These are phyloP conservation scores for Drosophila prostipennis DNA, from an alignment of 2,888 invertebrate species.

Conservation along the genomic window DNA sequence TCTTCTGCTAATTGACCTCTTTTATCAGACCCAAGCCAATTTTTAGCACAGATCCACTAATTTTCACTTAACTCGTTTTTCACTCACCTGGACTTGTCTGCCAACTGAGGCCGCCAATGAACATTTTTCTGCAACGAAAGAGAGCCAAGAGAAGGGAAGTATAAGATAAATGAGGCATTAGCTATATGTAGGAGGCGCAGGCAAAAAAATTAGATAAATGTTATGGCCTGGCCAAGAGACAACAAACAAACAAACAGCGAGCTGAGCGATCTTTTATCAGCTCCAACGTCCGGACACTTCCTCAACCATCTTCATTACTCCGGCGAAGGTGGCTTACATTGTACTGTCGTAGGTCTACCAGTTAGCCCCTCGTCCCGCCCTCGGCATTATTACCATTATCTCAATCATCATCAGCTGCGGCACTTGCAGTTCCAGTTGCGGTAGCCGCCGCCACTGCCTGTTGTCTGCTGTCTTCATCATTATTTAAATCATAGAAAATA, in stretches of 20 bases:
- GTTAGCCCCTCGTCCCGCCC: conserved; percentile 14
- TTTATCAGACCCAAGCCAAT: conserved; percentile 19
- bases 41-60: conserved; percentile 55
- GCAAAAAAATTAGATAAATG: conserved; percentile 38
- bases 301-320: conserved; percentile 6
- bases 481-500: conserved; percentile 82
- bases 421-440: conserved; percentile 30
- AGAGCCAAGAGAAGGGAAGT: conserved; percentile 16
- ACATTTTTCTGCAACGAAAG: conserved; percentile 97
- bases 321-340: conserved; percentile 41
- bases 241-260: conserved; percentile 29
- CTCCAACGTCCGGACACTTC: conserved; percentile 23
- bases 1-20: conserved; percentile 55
- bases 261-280: conserved; percentile 43
- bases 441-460: conserved; percentile 12
- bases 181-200: conserved; percentile 24
- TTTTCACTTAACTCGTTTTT: conserved; percentile 42
- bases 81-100: conserved; percentile 99
- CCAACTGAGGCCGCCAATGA: conserved; percentile 99
- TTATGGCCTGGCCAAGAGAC: conserved; percentile 30
- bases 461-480: conserved; percentile 75
- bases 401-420: conserved; percentile 42
- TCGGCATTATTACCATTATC: conserved; percentile 34
- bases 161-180: conserved; percentile 56
- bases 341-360: conserved; percentile 48